Conservation (phyloP, 64 coral and sea anemone species). For the Pocillopora damicornis region DNA sequence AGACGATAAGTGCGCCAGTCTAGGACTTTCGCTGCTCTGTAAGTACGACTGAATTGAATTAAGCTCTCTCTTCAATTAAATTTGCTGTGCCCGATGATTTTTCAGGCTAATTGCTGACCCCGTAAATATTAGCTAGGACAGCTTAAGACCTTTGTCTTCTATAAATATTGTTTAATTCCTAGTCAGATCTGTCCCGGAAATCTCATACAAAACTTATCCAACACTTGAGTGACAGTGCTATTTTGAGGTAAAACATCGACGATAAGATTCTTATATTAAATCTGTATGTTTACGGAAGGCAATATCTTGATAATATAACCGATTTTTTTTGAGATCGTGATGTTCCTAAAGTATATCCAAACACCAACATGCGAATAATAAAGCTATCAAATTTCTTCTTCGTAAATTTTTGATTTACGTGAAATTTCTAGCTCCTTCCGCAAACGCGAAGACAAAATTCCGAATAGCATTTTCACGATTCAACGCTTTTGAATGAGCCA, state of each 20-base stretch:
- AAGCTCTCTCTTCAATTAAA: neutral
- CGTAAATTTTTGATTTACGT: neutral
- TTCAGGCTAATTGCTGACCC: neutral
- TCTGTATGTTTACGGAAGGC: neutral
- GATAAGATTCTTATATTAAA: neutral
- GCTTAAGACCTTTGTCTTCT: neutral
- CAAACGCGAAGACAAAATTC: neutral
- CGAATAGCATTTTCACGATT: neutral
- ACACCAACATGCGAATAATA: conserved; percentile 1
- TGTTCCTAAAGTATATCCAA: neutral
- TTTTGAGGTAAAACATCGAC: neutral
- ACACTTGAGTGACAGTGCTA: neutral
- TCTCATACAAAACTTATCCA: no score
- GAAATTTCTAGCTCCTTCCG: neutral
- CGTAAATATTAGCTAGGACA: neutral
- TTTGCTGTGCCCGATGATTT: neutral
- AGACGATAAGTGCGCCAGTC: no score
- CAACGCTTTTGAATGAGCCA: neutral
- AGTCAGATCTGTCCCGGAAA: neutral
- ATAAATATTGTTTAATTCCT: neutral
- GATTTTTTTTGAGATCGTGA: neutral
- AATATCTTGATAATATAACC: neutral
- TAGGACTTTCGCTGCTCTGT: no score
- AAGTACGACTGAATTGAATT: no score
- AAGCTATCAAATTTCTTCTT: neutral